Conservation (phyloP, 1,140 invertebrate species). For the Solenopsis invicta region DNA sequence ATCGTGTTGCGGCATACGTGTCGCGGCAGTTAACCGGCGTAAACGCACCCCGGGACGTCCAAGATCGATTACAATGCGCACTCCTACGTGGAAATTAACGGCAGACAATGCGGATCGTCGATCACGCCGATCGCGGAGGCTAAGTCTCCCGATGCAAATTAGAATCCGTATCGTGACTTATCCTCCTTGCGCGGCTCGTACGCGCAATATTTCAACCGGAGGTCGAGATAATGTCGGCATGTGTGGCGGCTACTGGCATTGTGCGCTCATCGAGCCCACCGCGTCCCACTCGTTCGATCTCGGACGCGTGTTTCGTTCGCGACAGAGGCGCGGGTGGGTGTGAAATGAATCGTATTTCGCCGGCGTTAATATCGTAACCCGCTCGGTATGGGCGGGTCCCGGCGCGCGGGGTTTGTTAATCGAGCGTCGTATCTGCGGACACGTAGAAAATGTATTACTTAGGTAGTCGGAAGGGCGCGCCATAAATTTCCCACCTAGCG, state of each 20-base stretch:
- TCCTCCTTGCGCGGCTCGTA: slow-evolving; percentile 57
- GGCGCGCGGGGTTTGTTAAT: slow-evolving; percentile 70
- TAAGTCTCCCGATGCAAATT: slow-evolving; percentile 45
- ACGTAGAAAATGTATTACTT: slow-evolving; percentile 76
- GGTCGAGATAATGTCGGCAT: slow-evolving; percentile 75
- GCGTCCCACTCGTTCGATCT: slow-evolving; percentile 76
- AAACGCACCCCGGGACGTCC: background rate
- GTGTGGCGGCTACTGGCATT: slow-evolving; percentile 71
- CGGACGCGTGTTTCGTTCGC: slow-evolving; percentile 71
- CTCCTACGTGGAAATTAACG: slow-evolving; percentile 40
- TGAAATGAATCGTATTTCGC: slow-evolving; percentile 78
- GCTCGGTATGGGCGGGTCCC: slow-evolving; percentile 67
- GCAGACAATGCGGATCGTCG: slow-evolving; percentile 45
- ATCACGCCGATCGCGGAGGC: slow-evolving; percentile 5
- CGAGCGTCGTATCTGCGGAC: slow-evolving; percentile 69
- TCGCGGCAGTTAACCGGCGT: too few species aligned
- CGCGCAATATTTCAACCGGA: slow-evolving; percentile 77
- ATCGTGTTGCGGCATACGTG: too few species aligned
- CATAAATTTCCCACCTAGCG: slow-evolving; percentile 66
- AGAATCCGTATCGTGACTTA: slow-evolving; percentile 63
- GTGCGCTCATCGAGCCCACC: slow-evolving; percentile 69
- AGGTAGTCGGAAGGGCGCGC: slow-evolving; percentile 69
- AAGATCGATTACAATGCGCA: slow-evolving; percentile 2
- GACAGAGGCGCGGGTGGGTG: slow-evolving; percentile 65
- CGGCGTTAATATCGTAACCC: slow-evolving; percentile 73